These are phyloP conservation scores for Lerema accius DNA, from an alignment of 1,140 invertebrate species.

Conservation along the genomic window DNA sequence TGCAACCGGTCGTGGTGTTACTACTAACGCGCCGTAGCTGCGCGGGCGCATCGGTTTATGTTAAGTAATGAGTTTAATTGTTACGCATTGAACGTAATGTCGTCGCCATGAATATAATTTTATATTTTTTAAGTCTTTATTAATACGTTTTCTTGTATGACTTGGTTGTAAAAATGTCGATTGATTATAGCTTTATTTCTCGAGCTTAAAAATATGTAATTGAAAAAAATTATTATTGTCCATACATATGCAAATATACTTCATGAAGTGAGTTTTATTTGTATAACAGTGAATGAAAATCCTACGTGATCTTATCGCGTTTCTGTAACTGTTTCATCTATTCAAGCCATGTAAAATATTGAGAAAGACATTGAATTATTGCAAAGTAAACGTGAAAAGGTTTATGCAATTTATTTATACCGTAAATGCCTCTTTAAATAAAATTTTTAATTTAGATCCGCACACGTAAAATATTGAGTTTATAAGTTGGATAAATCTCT, in stretches of 20 bases:
- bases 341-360: slow-evolving; percentile 10
- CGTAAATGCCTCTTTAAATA: slow-evolving; percentile 14
- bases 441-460: slow-evolving; percentile 37
- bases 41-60: slow-evolving; percentile 22
- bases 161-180: no score
- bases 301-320: no score
- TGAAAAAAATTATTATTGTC: no score
- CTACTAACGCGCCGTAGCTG: slow-evolving; percentile 16
- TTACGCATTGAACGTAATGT: background rate
- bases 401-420: slow-evolving; percentile 22
- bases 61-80: slow-evolving; percentile 29
- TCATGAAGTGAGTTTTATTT: no score
- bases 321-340: background rate
- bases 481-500: slow-evolving; percentile 40
- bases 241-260: no score
- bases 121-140: background rate
- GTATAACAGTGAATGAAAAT: no score
- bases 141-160: slow-evolving; percentile 5
- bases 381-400: slow-evolving; percentile 10
- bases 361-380: slow-evolving; percentile 14
- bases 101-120: slow-evolving; percentile 1
- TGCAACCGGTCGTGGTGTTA: slow-evolving; percentile 39
- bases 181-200: no score
- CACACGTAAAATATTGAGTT: slow-evolving; percentile 56
- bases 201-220: no score